These are phyloP conservation scores for Drepana arcuata DNA, from an alignment of 1,140 invertebrate species.

Conservation along the genomic window DNA sequence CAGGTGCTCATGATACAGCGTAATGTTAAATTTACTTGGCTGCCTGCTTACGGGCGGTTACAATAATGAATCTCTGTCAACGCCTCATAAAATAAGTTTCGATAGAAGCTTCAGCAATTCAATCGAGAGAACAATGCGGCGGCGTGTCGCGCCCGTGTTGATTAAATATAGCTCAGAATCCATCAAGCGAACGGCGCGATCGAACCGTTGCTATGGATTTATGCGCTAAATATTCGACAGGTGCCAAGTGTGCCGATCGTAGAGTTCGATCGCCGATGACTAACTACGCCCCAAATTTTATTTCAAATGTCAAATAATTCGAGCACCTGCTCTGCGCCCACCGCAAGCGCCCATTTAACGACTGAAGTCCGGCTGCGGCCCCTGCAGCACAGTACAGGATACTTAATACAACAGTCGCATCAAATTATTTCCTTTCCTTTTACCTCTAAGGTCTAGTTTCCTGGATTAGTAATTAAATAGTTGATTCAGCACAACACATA, in stretches of 20 bases:
- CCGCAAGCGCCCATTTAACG: conserved; percentile 1
- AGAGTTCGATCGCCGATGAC: conserved; percentile 63
- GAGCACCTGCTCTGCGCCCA: conserved; percentile 46
- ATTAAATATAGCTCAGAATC: conserved; percentile 69
- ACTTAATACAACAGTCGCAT: too few species aligned
- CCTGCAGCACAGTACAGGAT: too few species aligned
- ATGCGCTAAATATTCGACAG: conserved; percentile 70
- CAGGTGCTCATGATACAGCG: too few species aligned
- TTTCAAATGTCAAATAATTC: conserved; percentile 71
- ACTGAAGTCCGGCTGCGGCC: background rate
- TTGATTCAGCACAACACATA: too few species aligned
- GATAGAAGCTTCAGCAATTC: conserved; percentile 33
- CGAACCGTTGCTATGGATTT: conserved; percentile 65
- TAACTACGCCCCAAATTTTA: conserved; percentile 67
- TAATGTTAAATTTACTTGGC: too few species aligned
- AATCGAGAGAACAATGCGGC: conserved; percentile 56
- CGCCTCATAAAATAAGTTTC: conserved; percentile 32
- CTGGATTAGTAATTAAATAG: too few species aligned
- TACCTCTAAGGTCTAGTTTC: too few species aligned
- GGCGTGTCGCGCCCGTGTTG: conserved; percentile 42
- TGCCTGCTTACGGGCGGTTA: too few species aligned
- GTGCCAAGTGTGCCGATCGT: conserved; percentile 69
- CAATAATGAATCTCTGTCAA: conserved; percentile 22
- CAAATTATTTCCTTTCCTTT: too few species aligned
- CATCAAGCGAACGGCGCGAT: conserved; percentile 52